Evolutionary conservation across 2,888 invertebrate species (phyloP), one percentile per base, ranked within the genome.

Genomic region (Neoaliturus tenellus): DNA sequence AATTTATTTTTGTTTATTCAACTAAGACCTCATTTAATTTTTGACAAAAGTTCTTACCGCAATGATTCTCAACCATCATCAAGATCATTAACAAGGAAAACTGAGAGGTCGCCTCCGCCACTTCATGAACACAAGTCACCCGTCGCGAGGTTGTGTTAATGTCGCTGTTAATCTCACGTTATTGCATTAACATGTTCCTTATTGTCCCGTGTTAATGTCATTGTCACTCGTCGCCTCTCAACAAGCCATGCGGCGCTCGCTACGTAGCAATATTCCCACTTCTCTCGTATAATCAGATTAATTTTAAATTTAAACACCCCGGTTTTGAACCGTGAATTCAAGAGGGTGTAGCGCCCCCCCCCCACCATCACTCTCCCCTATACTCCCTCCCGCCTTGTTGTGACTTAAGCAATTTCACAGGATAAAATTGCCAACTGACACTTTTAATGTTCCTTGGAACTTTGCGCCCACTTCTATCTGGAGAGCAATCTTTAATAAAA

Each of bases 231-330:
- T 14, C 3, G 55, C 55, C 3, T 20, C 55, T 62, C 6, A 4
- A 31, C 62, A 14, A 28, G 12, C 62, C 28, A 8, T 25, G 55
- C 55, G 3, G 25, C 23, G 55, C 20, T 55, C 12, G 55, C 14
- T 62, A 28, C 4, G 28, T 62, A 28, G 62, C 62, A 62, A 62
- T 62, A 62, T 62, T 62, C 31, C 62, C 62, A 62, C 48, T 31
- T 75, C 75, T 75, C 75, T 44, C 44, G 20, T 48, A 75, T 75
- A 75, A 75, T 75, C 75, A 44, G 75, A 75, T 75, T 75, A 75
- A 44, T 41, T 75, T 75, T 75, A 75, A 75, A 75, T 75, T 75
- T 75, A 44, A 75, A 75, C 75, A 41, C 75, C 75, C 41, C 75
- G 44, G 75, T 75, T 75, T 69, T 75, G 44, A 75, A 75, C 75